Conservation (phyloP, 2,888 invertebrate species). For the Tryphoninae sp. region DNA sequence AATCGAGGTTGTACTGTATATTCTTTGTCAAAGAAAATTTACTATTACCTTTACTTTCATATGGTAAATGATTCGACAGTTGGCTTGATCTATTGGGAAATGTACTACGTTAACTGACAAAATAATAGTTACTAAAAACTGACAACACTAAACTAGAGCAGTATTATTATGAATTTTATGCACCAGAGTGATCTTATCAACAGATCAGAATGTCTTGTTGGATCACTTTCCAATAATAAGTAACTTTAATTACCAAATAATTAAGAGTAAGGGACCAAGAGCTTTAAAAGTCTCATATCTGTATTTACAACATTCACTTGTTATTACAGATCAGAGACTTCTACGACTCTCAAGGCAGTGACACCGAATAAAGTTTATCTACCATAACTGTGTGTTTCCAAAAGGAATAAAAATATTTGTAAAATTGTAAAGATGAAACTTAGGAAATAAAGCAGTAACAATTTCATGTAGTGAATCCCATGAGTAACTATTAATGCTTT, state of each 20-base stretch:
- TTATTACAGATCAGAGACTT: conserved; percentile 71
- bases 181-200: too few species aligned
- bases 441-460: conserved; percentile 40
- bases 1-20: too few species aligned
- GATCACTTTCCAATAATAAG: too few species aligned
- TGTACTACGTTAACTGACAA: too few species aligned
- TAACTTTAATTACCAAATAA: not conserved
- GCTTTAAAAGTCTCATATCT: not conserved
- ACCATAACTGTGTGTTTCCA: conserved; percentile 30
- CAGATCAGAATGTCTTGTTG: too few species aligned
- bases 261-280: not conserved
- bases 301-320: conserved; percentile 49
- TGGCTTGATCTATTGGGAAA: too few species aligned
- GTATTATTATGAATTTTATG: too few species aligned
- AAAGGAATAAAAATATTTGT: conserved; percentile 27
- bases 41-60: too few species aligned
- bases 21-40: too few species aligned
- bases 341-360: conserved; percentile 77
- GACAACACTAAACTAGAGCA: too few species aligned
- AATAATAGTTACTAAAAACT: too few species aligned
- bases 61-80: too few species aligned
- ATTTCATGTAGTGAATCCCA: not conserved
- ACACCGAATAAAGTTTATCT: conserved; percentile 84
- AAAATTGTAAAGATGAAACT: conserved; percentile 30
- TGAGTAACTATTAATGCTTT: not conserved